Base-by-base conservation (phyloP, 2,888 invertebrate species). In the Lepidonotus clava region DNA sequence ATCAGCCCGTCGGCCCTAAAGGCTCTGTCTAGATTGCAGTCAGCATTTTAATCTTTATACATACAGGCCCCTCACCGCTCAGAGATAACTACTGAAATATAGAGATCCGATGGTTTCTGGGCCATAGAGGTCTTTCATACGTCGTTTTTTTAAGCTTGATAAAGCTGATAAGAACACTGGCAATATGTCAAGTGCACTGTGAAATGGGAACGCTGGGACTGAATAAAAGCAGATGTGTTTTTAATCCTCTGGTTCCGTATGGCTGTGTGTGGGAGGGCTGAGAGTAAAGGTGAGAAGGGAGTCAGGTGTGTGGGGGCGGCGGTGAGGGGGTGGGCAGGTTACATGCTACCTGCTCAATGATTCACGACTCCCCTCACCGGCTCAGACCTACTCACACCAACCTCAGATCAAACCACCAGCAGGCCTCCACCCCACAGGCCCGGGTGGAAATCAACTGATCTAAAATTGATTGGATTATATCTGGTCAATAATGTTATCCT, bases 401-500 rank as follows among this genome's bases (percentile, higher is more conserved):
- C 24, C 56, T 56, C 56, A 61, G 8, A 61, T 24, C 5, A 4
- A 61, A 18, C 46, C 46, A 11, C 46, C 46, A 11, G 28, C 61
- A 61, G n/a, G 24, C 28, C 61, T 24, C 61, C 4, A n/a, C 11
- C 61, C 14, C 5, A 24, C 61, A n/a, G 61, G 61, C 24, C 61
- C 61, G 24, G 5, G 61, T 61, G 61, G 61, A 61, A 61, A 61
- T 61, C 61, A 61, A 28, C 61, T 61, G 11, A 61, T 61, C 61
- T 61, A 61, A 61, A 61, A 61, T 61, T 4, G 61, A 61, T 61
- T 61, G 24, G 61, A 61, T 61, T 61, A 61, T 32, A 24, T 32
- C 61, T 61, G 61, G 61, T 61, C 61, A 61, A 61, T 61, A 61
- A 28, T 32, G 24, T 61, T 61, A 61, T 61, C 61, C 61, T 4